Percentiles rank a stretch among this genome's conserved stretches.
phyloP scores from a whole-genome alignment of 1,140 invertebrate species.

The Helicorthomorpha holstii region DNA sequence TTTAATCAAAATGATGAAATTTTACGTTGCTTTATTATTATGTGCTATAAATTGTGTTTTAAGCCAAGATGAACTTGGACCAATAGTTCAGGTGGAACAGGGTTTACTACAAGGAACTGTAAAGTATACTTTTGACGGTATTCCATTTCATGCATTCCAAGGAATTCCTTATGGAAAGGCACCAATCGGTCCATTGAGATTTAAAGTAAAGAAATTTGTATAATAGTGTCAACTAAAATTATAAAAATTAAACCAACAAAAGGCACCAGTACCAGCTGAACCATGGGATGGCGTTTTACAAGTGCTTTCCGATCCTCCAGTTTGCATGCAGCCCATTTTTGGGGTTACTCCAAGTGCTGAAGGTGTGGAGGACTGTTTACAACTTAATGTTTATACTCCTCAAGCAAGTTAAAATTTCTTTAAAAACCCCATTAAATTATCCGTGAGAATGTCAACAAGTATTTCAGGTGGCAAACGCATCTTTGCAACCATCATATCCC shows the following conservation, averaged over 20 bases:
- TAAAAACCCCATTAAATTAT: too few species aligned
- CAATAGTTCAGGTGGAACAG: neutral
- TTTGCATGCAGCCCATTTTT: constrained; percentile 18
- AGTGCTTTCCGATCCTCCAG: constrained; percentile 18
- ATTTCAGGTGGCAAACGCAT: too few species aligned
- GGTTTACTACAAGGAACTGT: neutral
- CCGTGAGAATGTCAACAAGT: too few species aligned
- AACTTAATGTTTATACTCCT: constrained; percentile 48
- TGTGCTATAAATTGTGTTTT: too few species aligned
- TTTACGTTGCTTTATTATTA: too few species aligned
- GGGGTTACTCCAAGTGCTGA: neutral
- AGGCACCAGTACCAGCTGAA: constrained; percentile 18
- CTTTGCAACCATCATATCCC: constrained; percentile 15
- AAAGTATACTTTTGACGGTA: neutral
- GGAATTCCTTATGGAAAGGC: constrained; percentile 38
- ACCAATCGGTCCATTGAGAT: constrained; percentile 29
- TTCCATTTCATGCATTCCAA: constrained; percentile 36
- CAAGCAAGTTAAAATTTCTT: too few species aligned
- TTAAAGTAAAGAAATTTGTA: constrained; percentile 11
- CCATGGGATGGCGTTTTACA: constrained; percentile 16
- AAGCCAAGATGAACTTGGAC: neutral
- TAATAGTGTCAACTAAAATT: neutral
- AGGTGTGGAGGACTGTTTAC: constrained; percentile 50
- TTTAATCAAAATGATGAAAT: too few species aligned
- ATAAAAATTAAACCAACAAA: constrained; percentile 10